phyloP scores from a whole-genome alignment of 2,888 invertebrate species.

The Meandrusa payeni region DNA sequence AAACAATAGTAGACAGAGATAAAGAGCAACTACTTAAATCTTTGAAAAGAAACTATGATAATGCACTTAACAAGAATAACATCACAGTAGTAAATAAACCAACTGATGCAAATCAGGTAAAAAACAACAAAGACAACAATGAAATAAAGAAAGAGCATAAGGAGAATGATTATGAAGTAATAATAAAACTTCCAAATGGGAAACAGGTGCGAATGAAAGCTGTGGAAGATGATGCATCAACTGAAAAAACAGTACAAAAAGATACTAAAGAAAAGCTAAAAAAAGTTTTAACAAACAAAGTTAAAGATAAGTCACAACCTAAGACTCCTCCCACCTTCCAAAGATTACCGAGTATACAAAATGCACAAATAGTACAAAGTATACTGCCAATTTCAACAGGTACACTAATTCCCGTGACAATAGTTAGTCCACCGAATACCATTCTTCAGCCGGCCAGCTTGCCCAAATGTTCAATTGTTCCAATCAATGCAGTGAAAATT shows the following conservation, averaged over 20 bases:
- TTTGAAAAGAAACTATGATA: conserved; percentile 27
- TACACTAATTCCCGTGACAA: conserved; percentile 50
- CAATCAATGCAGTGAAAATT: conserved; percentile 34
- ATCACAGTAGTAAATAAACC: conserved; percentile 28
- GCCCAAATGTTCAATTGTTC: conserved; percentile 50
- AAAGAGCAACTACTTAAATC: conserved; percentile 24
- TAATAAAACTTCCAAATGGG: conserved; percentile 62
- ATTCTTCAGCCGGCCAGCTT: conserved; percentile 15
- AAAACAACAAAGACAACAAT: conserved; percentile 16
- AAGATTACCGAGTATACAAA: conserved; percentile 29
- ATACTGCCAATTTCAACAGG: conserved; percentile 45
- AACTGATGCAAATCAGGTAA: conserved; percentile 21
- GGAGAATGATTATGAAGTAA: conserved; percentile 59
- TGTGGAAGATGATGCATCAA: conserved; percentile 39
- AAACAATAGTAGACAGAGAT: conserved; percentile 26
- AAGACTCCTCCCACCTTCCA: conserved; percentile 26
- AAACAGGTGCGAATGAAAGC: conserved; percentile 60
- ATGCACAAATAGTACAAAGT: conserved; percentile 32
- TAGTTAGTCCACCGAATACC: conserved; percentile 29
- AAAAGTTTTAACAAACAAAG: conserved; percentile 51
- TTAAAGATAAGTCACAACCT: conserved; percentile 30
- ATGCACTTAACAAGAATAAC: conserved; percentile 24
- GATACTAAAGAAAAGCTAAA: conserved; percentile 54
- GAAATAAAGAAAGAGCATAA: conserved; percentile 30
- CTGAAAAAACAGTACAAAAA: conserved; percentile 35